phyloP scores from a whole-genome alignment of 2,797 vertebrate genomes.

The Chromis chromis region DNA sequence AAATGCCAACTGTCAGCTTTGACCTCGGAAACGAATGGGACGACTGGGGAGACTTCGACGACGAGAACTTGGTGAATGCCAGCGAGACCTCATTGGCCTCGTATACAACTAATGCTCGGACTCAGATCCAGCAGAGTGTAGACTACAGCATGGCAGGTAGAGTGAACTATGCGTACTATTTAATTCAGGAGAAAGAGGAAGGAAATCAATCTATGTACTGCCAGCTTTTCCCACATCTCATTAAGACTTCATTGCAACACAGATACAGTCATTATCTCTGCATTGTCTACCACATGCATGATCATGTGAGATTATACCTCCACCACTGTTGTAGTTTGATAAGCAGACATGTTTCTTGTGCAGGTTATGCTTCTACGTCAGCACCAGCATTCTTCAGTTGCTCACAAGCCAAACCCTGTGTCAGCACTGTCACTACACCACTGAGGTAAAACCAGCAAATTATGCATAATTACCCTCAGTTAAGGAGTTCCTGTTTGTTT shows the following conservation, averaged over 20 bases:
- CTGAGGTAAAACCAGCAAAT: conserved; percentile 63
- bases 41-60: conserved; percentile 92
- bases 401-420: conserved; percentile 37
- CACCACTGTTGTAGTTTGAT: conserved; percentile 4
- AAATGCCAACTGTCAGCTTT: conserved; percentile 83
- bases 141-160: conserved; percentile 50
- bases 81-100: conserved; percentile 64
- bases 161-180: neutral
- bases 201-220: neutral
- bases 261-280: too few species aligned
- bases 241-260: neutral
- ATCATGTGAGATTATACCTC: neutral
- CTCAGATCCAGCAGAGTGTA: conserved; percentile 39
- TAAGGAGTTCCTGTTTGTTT: neutral
- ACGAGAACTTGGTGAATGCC: conserved; percentile 86
- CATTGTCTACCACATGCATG: neutral
- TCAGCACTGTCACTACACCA: conserved; percentile 40
- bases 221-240: neutral
- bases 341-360: conserved; percentile 25
- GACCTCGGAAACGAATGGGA: conserved; percentile 89
- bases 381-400: conserved; percentile 20
- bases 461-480: neutral
- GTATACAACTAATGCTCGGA: conserved; percentile 23
- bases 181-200: neutral
- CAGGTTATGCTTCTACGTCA: conserved; percentile 42